Percentiles rank a stretch among this genome's conserved stretches.
phyloP scores from a whole-genome alignment of 2,888 invertebrate genomes.

The Hylaea fasciaria region DNA sequence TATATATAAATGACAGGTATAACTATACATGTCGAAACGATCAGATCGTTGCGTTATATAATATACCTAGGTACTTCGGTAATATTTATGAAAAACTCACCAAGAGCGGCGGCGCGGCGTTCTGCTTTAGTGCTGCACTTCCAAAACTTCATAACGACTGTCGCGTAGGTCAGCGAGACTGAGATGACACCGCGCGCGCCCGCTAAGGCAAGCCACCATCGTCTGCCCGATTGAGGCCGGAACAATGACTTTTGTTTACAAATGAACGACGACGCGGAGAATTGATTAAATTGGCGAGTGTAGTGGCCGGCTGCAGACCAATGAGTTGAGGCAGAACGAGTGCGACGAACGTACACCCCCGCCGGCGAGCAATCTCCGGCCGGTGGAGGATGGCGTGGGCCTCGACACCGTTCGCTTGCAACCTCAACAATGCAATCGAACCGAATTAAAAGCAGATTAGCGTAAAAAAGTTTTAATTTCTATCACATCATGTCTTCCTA shows the following conservation, averaged over 20 bases:
- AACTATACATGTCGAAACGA: too few species aligned
- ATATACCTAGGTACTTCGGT: constrained; percentile 14
- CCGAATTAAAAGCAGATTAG: constrained; percentile 60
- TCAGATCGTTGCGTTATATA: too few species aligned
- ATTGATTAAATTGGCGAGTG: constrained; percentile 76
- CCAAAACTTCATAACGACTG: constrained; percentile 76
- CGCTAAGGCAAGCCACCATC: constrained; percentile 71
- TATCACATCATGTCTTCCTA: constrained; percentile 83
- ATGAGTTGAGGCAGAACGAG: constrained; percentile 69
- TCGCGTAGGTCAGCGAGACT: constrained; percentile 50
- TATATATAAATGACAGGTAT: too few species aligned
- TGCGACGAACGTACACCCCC: constrained; percentile 72
- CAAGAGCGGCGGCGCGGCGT: constrained; percentile 59
- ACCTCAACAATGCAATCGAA: constrained; percentile 35
- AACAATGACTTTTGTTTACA: constrained; percentile 84
- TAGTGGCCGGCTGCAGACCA: constrained; percentile 64
- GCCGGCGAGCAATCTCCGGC: constrained; percentile 57
- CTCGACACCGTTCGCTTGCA: constrained; percentile 57
- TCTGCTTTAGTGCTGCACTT: constrained; percentile 71
- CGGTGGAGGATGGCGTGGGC: constrained; percentile 75
- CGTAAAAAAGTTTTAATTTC: constrained; percentile 83
- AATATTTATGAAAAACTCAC: constrained; percentile 54
- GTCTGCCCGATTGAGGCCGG: constrained; percentile 73
- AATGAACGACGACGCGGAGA: constrained; percentile 70
- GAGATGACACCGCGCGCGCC: constrained; percentile 66